Percentiles rank a stretch among this genome's conserved stretches.
These are phyloP conservation scores for Apis florea DNA, from an alignment of 1,140 invertebrate genomes.

Conservation along the genomic window DNA sequence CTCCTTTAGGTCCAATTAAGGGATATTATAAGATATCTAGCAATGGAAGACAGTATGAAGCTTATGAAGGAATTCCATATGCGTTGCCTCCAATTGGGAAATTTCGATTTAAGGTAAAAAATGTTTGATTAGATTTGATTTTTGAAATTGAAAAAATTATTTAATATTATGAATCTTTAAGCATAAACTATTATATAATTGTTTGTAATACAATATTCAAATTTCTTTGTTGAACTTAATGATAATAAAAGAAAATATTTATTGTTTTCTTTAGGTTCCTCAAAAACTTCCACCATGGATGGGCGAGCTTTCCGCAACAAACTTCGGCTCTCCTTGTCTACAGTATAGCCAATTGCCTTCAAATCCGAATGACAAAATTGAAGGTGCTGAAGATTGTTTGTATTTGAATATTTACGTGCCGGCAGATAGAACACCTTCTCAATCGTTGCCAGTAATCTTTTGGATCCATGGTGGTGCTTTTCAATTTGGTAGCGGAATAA, in stretches of 20 bases:
- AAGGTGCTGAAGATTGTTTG: conserved; percentile 82
- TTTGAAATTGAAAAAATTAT: background rate
- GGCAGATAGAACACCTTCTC: conserved; percentile 41
- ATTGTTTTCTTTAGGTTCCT: conserved; percentile 66
- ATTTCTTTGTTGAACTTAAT: too few species aligned
- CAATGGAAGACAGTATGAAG: conserved; percentile 76
- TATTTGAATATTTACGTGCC: conserved; percentile 83
- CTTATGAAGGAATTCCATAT: conserved; percentile 84
- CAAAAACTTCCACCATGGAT: conserved; percentile 73
- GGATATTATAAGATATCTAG: conserved; percentile 73
- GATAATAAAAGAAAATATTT: too few species aligned
- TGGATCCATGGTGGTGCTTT: conserved; percentile 77
- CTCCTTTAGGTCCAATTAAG: conserved; percentile 68
- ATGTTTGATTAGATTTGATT: too few species aligned
- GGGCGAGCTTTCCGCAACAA: conserved; percentile 76
- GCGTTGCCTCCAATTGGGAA: conserved; percentile 82
- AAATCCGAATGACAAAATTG: conserved; percentile 49
- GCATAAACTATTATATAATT: too few species aligned
- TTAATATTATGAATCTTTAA: background rate
- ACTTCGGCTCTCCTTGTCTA: conserved; percentile 73
- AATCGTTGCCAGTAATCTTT: conserved; percentile 70
- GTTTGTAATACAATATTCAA: too few species aligned
- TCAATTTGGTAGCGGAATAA: conserved; percentile 76
- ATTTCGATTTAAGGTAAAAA: conserved; percentile 81
- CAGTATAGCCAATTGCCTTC: conserved; percentile 65